Evolutionary conservation across 2,888 invertebrate genomes (phyloP), one percentile per base, ranked within the genome.

Genomic region (Andricus quercusramuli): DNA sequence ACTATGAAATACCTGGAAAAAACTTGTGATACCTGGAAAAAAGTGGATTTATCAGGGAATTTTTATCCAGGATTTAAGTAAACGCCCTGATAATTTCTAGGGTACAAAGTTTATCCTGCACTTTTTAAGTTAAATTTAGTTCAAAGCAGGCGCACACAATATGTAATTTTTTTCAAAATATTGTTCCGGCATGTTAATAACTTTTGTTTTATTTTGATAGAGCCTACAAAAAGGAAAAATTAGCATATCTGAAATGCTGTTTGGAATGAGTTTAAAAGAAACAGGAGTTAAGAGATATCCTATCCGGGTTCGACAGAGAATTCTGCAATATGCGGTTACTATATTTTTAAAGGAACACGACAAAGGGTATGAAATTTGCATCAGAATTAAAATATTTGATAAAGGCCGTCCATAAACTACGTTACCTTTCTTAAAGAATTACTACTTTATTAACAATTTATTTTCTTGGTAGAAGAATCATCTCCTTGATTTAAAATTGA

Each of bases 281-380:
- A 97, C 98, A 0, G 99, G 99, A 4, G 95, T 99, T 80, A 98
- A 98, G 91, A 94, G 97, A 62, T 98, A 98, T 93, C 98, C 98
- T 0, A 93, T 98, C 68, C 94, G 98, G 56, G 96, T 96, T 44
- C 94, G 98, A 2, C 96, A 98, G 83, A 94, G 98, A 78, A 95
- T 98, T 20, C 94, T 99, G 32, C 97, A 98, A 89, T 99, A 96
- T 91, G 97, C 98, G 15, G 94, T 99, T 80, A 99, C 99, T 1
- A 93, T 99, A 85, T 96, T 98, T 88, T 94, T 98, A 81, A 96
- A 96, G 88, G 95, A 96, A 82, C 96, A 97, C 88, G 96, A 98
- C 92, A 94, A 95, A 88, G 94, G 95, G 96, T 98, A 94, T 93
- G 94, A 66, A 56, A 77, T 77, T 41, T 67, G 4, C 17, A 47